Evolutionary conservation across 2,797 vertebrate species (phyloP).

Genomic region (Gallinago nigripennis): DNA sequence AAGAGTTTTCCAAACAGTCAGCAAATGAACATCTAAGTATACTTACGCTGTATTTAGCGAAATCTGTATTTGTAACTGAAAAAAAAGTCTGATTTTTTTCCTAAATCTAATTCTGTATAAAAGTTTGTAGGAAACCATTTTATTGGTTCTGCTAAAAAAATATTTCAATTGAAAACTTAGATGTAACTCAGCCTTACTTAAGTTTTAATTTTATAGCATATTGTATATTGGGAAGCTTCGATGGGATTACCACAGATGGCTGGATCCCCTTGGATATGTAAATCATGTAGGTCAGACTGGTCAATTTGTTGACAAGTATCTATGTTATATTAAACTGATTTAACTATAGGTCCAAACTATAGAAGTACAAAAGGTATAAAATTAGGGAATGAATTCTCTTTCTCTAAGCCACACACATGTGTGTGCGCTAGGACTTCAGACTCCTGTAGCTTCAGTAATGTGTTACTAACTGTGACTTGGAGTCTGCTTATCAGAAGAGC

Average conservation of each 20-base stretch:
- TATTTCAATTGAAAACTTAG: background rate
- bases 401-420: background rate
- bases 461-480: background rate
- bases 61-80: background rate
- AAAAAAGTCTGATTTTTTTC: background rate
- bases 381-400: background rate
- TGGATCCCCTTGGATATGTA: constrained; percentile 72
- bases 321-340: constrained; percentile 59
- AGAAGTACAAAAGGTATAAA: background rate
- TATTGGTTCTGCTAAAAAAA: background rate
- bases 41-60: background rate
- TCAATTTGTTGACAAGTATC: constrained; percentile 69
- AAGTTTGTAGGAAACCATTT: background rate
- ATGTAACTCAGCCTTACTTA: background rate
- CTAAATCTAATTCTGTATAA: background rate
- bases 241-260: constrained; percentile 27
- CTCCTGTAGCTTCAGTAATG: background rate
- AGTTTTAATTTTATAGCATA: background rate
- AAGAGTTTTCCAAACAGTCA: background rate
- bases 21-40: background rate
- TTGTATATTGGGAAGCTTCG: background rate
- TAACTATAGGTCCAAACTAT: background rate
- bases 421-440: background rate
- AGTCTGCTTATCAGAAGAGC: background rate
- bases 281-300: constrained; percentile 70